Evolutionary conservation across 2,888 invertebrate species (phyloP).

Genomic region (Apodemia duryi): DNA sequence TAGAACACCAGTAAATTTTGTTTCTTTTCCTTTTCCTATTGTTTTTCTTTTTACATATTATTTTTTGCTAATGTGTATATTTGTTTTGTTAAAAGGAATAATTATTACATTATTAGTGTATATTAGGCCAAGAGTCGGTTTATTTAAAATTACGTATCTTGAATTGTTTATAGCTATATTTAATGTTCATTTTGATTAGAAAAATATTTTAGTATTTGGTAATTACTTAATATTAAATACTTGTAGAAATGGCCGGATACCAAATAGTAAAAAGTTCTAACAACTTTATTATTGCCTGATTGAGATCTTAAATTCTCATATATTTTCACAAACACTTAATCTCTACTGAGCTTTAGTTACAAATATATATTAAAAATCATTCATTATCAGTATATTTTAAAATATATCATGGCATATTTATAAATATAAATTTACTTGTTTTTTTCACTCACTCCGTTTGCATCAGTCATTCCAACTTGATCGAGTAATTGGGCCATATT

Average conservation of each 20-base stretch:
- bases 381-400: neutral
- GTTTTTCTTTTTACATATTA: no score
- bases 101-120: no score
- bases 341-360: no score
- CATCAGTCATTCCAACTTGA: conserved; percentile 54
- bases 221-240: neutral
- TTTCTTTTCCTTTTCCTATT: no score
- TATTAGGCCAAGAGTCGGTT: no score
- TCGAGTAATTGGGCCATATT: conserved; percentile 66
- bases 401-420: neutral
- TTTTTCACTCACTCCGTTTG: conserved; percentile 40
- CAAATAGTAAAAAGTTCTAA: neutral
- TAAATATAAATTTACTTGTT: conserved; percentile 31
- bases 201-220: neutral
- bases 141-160: no score
- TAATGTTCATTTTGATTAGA: neutral
- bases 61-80: no score
- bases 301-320: neutral
- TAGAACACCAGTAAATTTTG: no score
- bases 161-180: neutral
- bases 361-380: no score
- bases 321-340: neutral
- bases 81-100: no score
- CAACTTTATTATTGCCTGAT: no score
- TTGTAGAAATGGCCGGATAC: neutral